Percentiles rank a stretch among this genome's conserved stretches.
Evolutionary conservation across 2,797 vertebrate genomes (phyloP).

Genomic region (Tenualosa thibaudeaui): DNA sequence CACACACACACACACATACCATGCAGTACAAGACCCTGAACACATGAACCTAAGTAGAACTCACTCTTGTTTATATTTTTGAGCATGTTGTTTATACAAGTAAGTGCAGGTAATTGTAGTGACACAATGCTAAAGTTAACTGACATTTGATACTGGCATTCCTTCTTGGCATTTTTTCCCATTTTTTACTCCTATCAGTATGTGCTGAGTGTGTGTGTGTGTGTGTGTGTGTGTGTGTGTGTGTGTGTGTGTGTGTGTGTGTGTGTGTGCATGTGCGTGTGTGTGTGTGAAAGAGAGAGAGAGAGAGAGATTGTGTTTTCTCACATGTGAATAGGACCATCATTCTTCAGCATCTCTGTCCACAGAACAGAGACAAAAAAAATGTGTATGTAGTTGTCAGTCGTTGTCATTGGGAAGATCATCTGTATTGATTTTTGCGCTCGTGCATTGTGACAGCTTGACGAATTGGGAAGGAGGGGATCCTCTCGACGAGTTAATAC

Average conservation of each 20-base stretch:
- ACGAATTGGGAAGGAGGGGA: conserved; percentile 43
- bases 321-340: not conserved
- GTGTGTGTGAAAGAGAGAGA: no score
- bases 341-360: not conserved
- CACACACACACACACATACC: not conserved
- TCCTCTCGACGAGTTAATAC: conserved; percentile 54
- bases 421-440: conserved; percentile 51
- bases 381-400: conserved; percentile 32
- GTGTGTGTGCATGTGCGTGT: not conserved
- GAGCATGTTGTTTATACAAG: no score
- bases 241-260: not conserved
- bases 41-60: not conserved
- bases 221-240: not conserved
- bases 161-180: no score
- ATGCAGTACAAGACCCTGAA: not conserved
- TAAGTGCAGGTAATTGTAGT: not conserved
- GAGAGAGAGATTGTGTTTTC: not conserved
- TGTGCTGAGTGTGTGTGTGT: not conserved
- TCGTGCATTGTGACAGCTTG: conserved; percentile 48
- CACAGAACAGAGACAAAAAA: not conserved
- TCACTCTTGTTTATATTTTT: no score
- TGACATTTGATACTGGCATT: not conserved
- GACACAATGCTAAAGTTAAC: not conserved
- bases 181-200: not conserved
- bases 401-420: conserved; percentile 41